Evolutionary conservation across 2,113 vertebrate species (phyloP).

Genomic region (Centropus unirufus): DNA sequence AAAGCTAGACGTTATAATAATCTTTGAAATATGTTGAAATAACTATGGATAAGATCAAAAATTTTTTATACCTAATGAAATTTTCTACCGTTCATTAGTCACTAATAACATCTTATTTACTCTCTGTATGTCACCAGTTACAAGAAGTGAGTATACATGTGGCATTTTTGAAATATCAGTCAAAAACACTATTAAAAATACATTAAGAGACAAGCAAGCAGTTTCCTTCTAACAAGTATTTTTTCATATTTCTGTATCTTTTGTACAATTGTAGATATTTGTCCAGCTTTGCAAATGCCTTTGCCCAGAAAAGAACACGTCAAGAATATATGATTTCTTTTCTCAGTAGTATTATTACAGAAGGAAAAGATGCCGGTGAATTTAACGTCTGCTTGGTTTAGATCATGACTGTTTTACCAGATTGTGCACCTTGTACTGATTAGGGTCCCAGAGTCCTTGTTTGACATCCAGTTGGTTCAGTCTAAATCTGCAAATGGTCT

Average conservation of each 20-base stretch:
- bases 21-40: neutral
- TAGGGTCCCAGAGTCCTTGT: constrained; percentile 8
- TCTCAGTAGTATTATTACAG: neutral
- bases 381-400: neutral
- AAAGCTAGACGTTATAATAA: neutral
- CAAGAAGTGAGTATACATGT: neutral
- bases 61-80: neutral
- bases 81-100: neutral
- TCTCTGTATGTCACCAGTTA: neutral
- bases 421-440: neutral
- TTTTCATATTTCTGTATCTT: neutral
- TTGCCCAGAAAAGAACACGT: neutral
- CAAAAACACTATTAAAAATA: neutral
- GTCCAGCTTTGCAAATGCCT: neutral
- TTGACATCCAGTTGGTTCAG: neutral
- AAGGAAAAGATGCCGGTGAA: neutral
- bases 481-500: neutral
- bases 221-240: neutral
- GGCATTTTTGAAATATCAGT: neutral
- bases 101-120: neutral
- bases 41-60: neutral
- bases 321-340: neutral
- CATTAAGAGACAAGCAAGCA: neutral
- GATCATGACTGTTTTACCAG: neutral
- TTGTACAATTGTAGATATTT: neutral